These are phyloP conservation scores for Corynorhinus townsendii DNA, from an alignment of 2,113 vertebrate species.

Conservation along the genomic window DNA sequence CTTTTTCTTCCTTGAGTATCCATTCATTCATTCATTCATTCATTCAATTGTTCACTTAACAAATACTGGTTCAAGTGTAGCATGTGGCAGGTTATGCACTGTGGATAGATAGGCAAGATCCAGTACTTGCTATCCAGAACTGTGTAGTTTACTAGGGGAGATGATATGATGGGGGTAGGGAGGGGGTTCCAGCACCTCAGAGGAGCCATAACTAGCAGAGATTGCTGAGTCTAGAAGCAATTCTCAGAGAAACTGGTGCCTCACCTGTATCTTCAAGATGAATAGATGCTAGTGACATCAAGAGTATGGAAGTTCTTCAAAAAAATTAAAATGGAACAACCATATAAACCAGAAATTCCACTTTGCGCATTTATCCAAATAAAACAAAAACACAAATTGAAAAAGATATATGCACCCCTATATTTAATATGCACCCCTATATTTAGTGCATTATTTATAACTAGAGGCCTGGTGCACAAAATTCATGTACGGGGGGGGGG, in stretches of 20 bases:
- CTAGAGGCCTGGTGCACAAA: too few species aligned
- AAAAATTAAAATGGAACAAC: not conserved
- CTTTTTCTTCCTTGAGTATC: not conserved
- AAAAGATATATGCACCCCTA: not conserved
- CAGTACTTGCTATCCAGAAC: not conserved
- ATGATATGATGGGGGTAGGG: rapidly evolving
- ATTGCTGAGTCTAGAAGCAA: not conserved
- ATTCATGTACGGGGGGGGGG: too few species aligned
- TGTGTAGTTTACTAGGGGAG: not conserved
- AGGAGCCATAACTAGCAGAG: not conserved
- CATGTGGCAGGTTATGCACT: not conserved
- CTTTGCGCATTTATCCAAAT: not conserved
- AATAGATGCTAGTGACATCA: not conserved
- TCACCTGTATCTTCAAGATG: not conserved
- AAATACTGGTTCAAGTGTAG: not conserved
- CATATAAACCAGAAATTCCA: not conserved
- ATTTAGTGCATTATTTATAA: not conserved
- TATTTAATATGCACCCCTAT: not conserved
- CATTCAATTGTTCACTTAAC: not conserved
- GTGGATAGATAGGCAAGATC: not conserved
- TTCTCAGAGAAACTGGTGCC: not conserved
- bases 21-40: not conserved
- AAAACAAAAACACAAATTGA: not conserved
- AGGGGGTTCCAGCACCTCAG: not conserved
- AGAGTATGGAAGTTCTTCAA: not conserved